Base-by-base conservation (phyloP, 2,113 vertebrate species). In the Apteryx mantelli region DNA sequence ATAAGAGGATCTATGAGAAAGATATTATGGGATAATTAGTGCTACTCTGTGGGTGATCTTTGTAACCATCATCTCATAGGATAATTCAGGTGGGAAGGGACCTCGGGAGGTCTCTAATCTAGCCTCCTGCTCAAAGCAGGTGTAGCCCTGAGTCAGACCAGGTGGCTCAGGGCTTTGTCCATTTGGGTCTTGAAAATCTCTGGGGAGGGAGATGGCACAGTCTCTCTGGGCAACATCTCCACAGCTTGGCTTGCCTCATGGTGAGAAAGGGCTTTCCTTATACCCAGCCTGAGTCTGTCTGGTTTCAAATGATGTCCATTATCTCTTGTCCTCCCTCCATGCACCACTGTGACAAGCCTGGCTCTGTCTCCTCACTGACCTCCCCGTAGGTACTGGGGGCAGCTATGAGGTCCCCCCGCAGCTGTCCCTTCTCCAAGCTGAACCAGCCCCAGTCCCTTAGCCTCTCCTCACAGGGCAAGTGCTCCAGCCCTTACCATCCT, bases 331-430 rank as follows among this genome's bases (percentile, higher is more conserved):
- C 53, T 86, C 30, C 16, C 32, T 66, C 30, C 24, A 60, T 1
- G 0, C 22, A 60, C 19, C 0, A 0, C 20, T 86, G 60, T 75
- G 78, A 79, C 56, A 69, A 25, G 50, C 36, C 46, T 46, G 38
- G 32, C 11, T 93, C 20, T 34, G n/a, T 61, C 30, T 81, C 15
- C 48, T 77, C 42, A 24, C 34, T 77, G 11, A 50, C 48, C 61
- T 24, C 10, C 16, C 32, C n/a, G 8, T 30, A 65, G 44, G 4
- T 52, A 48, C 16, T 3, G 4, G 7, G 7, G 7, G 56, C 13
- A 88, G 28, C 48, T 85, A 21, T 38, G 7, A 30, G 44, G 21
- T 74, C 7, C 21, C 21, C 50, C 6, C 32, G n/a, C 25, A 78
- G 5, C 10, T 32, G 16, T 40, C 10, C 73, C 25, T 77, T 64